Percentiles rank a stretch among this genome's conserved stretches.
These are phyloP conservation scores for Pelosia muscerda DNA, from an alignment of 2,888 invertebrate genomes.

Conservation along the genomic window DNA sequence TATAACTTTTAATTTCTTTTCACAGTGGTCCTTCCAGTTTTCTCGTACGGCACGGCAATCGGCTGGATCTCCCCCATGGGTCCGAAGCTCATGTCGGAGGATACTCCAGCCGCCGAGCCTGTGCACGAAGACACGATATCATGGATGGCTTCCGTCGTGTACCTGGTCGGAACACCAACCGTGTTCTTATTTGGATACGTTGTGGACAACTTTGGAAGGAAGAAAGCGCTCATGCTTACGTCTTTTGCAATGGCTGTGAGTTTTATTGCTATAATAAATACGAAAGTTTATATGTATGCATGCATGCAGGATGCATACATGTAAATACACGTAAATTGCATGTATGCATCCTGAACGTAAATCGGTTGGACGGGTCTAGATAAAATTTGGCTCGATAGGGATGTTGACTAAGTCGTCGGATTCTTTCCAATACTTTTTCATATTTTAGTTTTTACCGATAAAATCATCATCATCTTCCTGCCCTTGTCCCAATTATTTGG, in stretches of 20 bases:
- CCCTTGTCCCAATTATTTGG: too few relatives aligned
- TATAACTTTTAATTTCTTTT: slow-evolving; percentile 10
- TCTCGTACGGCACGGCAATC: slow-evolving; percentile 84
- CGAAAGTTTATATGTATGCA: too few relatives aligned
- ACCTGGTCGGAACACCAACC: slow-evolving; percentile 84
- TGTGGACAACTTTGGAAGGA: slow-evolving; percentile 85
- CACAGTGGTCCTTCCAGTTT: slow-evolving; percentile 85
- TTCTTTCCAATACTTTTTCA: too few relatives aligned
- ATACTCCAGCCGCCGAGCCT: slow-evolving; percentile 73
- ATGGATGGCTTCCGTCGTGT: slow-evolving; percentile 87
- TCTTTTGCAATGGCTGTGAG: slow-evolving; percentile 79
- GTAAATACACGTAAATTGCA: too few relatives aligned
- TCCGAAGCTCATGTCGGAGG: slow-evolving; percentile 78
- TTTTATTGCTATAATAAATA: not conserved
- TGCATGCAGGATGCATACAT: too few relatives aligned
- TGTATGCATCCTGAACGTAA: too few relatives aligned
- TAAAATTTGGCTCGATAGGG: too few relatives aligned
- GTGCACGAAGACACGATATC: slow-evolving; percentile 82
- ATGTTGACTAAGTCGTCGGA: too few relatives aligned
- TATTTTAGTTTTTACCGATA: too few relatives aligned
- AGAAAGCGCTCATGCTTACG: slow-evolving; percentile 78
- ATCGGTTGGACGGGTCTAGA: too few relatives aligned
- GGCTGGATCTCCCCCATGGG: slow-evolving; percentile 88
- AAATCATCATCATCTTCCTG: too few relatives aligned
- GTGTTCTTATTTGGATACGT: slow-evolving; percentile 85